These are phyloP conservation scores for Tokudaia tokunoshimensis DNA, from an alignment of 2,797 vertebrate genomes.

Conservation along the genomic window DNA sequence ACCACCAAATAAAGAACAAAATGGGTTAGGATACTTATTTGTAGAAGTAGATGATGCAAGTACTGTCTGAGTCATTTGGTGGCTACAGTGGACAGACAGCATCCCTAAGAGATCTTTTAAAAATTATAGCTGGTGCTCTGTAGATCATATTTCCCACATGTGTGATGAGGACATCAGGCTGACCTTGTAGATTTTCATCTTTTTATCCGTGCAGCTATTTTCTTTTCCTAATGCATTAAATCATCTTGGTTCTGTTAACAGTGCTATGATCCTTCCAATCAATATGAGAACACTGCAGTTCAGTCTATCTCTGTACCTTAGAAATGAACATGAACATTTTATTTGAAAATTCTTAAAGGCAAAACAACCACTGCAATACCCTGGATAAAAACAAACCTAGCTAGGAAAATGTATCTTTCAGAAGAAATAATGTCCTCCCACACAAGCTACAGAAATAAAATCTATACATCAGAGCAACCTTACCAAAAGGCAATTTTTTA, in stretches of 20 bases:
- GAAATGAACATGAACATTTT: background rate
- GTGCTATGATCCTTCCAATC: background rate
- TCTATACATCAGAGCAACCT: background rate
- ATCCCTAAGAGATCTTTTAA: background rate
- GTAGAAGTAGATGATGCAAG: background rate
- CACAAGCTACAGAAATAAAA: background rate
- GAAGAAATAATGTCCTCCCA: background rate
- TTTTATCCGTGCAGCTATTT: background rate
- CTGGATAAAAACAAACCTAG: background rate
- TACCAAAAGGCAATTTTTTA: background rate
- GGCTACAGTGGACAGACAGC: background rate
- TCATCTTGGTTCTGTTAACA: constrained; percentile 21
- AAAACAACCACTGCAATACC: background rate
- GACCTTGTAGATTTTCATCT: background rate
- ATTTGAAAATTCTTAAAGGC: constrained; percentile 24
- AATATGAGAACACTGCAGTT: background rate
- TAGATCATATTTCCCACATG: background rate
- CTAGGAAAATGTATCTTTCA: constrained; percentile 3
- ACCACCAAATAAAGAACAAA: background rate
- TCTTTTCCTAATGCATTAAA: background rate
- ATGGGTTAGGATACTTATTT: constrained; percentile 50
- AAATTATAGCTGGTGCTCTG: background rate
- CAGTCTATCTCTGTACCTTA: background rate
- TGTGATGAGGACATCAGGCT: background rate
- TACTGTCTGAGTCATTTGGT: background rate